Evolutionary conservation across 1,140 invertebrate species (phyloP), one percentile per base, ranked within the genome.

Genomic region (Vollenhovia emeryi): DNA sequence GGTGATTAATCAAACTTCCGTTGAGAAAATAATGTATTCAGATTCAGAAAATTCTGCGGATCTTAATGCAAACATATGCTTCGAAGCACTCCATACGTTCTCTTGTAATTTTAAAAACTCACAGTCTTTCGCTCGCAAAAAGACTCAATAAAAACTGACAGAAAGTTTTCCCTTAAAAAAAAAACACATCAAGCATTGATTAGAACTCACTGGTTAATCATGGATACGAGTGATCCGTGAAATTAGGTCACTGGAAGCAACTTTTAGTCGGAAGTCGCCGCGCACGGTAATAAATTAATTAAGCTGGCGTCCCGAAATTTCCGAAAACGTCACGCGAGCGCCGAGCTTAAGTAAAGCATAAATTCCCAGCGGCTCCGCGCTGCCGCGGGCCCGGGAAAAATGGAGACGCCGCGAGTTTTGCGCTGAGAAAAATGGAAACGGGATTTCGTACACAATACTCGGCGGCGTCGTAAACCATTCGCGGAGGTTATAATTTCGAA

Each of bases 401-500:
- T 74, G 24, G 59, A 71, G 73, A 71, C 50, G 78, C n/a, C 78
- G 50, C 48, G 24, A 60, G 52, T 52, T 79, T n/a, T n/a, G n/a
- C n/a, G 13, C 64, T 33, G 43, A 33, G 64, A 74, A 48, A 75
- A 82, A 69, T 66, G 82, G 45, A 73, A 82, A 76, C 66, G 21
- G 30, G n/a, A 21, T 85, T 71, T 88, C 55, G 36, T 30, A 27
- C 33, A 40, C 43, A 78, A 86, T 66, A 66, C 64, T 86, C 55
- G 75, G 52, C 73, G 86, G 75, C 62, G 74, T 73, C 43, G 75
- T 78, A 71, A 82, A 80, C 82, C 86, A 71, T 88, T 85, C 55
- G 75, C 83, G 57, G 55, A 64, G 83, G 85, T 89, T 88, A 78
- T 89, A 89, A 89, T 89, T 89, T 86, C 87, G 78, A 82, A 89